phyloP scores from a whole-genome alignment of 2,113 vertebrate genomes.

The Ornithorhynchus anatinus region DNA sequence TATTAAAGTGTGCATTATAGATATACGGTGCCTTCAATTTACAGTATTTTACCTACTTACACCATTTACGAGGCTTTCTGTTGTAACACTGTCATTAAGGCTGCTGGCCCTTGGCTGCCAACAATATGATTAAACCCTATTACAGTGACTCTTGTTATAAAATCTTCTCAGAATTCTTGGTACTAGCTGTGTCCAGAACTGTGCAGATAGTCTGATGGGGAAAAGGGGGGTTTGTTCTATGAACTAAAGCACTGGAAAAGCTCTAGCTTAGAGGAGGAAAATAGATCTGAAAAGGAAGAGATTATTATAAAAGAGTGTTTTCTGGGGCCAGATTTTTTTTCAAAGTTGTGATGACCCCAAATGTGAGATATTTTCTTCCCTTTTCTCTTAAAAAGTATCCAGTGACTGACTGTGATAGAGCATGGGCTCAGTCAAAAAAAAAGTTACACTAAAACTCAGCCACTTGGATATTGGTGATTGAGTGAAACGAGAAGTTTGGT shows the following conservation, averaged over 20 bases:
- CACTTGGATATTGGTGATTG: no score
- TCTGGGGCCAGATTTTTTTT: no score
- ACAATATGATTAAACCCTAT: conserved; percentile 36
- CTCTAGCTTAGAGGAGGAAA: conserved; percentile 14
- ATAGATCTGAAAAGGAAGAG: conserved; percentile 18
- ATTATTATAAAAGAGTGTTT: conserved; percentile 5
- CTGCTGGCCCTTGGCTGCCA: conserved; percentile 30
- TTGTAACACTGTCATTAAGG: conserved; percentile 45
- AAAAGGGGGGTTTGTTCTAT: neutral
- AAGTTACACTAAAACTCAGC: no score
- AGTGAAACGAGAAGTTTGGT: no score
- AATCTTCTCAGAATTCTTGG: conserved; percentile 46
- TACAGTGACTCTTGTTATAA: conserved; percentile 44
- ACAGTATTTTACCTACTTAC: conserved; percentile 54
- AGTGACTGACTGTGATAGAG: no score
- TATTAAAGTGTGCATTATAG: conserved; percentile 45
- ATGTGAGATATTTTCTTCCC: no score
- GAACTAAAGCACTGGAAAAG: conserved; percentile 10
- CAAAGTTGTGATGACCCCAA: no score
- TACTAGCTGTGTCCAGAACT: conserved; percentile 25
- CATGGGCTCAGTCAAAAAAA: no score
- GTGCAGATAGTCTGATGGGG: conserved; percentile 14
- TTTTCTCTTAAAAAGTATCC: no score
- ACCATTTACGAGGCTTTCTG: conserved; percentile 39
- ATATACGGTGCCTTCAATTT: conserved; percentile 27